Evolutionary conservation across 2,113 vertebrate genomes (phyloP), one percentile per base, ranked within the genome.

Genomic region (Isichthys henryi): DNA sequence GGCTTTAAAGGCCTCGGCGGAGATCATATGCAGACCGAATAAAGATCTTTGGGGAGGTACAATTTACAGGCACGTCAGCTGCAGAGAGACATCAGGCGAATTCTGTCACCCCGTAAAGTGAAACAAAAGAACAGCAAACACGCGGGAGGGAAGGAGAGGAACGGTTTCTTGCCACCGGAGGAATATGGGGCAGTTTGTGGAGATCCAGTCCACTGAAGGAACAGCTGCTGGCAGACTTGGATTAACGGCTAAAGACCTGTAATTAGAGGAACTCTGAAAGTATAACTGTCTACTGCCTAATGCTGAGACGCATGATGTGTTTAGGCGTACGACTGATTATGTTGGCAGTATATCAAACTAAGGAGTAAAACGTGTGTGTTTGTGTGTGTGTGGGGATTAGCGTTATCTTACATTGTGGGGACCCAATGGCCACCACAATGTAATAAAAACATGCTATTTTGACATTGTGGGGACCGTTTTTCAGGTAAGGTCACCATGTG

Each of bases 71-170:
- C 92, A 93, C 94, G 94, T 93, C 95, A 95, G 94, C 95, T 95
- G 94, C 92, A 92, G 89, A 11, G 90, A 94, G 94, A 94, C 92
- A 92, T 93, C 35, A 90, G 86, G 91, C 91, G 87, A 93, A 92
- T 92, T 95, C 94, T 93, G 94, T 94, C 95, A 95, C 95, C 94
- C 95, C 95, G 94, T 95, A 96, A 96, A 96, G 7, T 56, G 89
- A 91, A 90, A 90, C 91, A 90, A 90, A 92, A 85, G 89, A 84
- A 92, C 93, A 66, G 91, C 89, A 91, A 91, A 91, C 90, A 7
- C 84, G 23, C 82, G 88, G 90, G 90, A 43, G 15, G 2, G 43
- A 23, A 23, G 8, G n/a, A 7, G 82, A 58, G 86, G 77, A 89
- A 92, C 89, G 89, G 8, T 93, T 94, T 94, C 93, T 93, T 91